A percentile compares a stretch with the other conserved stretches of the same genome.
Conservation (phyloP, 2,113 vertebrate species). For the Dasyornis broadbenti region DNA sequence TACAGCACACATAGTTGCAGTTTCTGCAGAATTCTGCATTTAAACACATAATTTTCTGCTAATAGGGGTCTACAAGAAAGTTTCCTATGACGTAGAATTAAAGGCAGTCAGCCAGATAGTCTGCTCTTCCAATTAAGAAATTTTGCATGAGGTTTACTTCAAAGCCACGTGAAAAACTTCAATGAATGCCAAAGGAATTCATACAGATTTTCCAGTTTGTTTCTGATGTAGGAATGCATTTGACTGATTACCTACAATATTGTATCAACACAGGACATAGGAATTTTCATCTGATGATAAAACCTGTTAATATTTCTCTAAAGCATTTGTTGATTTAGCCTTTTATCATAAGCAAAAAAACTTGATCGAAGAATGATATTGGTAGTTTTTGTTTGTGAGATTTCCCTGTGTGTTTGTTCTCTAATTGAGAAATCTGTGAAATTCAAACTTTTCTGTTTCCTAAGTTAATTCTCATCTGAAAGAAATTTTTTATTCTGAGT, state of each 20-base stretch:
- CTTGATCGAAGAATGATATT: not conserved
- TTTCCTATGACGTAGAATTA: not conserved
- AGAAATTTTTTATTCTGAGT: not conserved
- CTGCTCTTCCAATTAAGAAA: not conserved
- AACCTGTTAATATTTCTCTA: not conserved
- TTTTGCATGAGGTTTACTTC: not conserved
- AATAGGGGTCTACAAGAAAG: not conserved
- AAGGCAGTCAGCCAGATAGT: not conserved
- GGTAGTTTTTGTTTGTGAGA: not conserved
- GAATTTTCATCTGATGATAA: not conserved
- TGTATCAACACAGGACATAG: not conserved
- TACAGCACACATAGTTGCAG: not conserved
- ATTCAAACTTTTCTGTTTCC: not conserved
- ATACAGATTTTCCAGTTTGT: not conserved
- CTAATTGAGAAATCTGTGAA: not conserved
- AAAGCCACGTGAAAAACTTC: not conserved
- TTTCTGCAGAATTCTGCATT: not conserved
- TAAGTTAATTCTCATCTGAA: not conserved
- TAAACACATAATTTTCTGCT: not conserved
- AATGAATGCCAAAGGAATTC: not conserved
- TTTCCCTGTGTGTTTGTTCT: not conserved
- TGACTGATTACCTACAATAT: not conserved
- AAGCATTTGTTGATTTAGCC: not conserved
- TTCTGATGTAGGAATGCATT: not conserved
- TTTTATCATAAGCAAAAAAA: not conserved